A percentile compares a stretch with the other conserved stretches of the same genome.
phyloP scores from a whole-genome alignment of 2,797 vertebrate species.

The Pterois miles region DNA sequence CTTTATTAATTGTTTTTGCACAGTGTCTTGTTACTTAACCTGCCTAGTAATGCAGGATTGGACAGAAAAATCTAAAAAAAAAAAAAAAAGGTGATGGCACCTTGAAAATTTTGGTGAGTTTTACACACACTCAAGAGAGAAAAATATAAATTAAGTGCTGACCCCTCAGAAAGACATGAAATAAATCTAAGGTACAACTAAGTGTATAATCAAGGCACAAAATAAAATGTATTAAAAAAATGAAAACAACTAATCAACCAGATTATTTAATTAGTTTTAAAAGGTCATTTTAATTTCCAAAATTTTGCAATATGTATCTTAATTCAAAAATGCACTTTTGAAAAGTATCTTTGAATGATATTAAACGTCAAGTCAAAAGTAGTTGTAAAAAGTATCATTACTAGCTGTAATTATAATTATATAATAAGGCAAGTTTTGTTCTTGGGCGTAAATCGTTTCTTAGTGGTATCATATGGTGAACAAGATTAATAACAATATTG shows the following conservation, averaged over 20 bases:
- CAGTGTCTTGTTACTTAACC: conserved; percentile 18
- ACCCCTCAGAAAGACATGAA: background rate
- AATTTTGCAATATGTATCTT: background rate
- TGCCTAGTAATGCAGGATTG: background rate
- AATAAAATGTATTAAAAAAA: background rate
- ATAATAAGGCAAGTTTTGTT: background rate
- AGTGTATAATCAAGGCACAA: background rate
- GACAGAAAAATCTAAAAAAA: background rate
- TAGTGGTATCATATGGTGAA: background rate
- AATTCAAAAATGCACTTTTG: background rate
- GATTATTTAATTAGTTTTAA: background rate
- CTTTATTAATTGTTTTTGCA: conserved; percentile 7
- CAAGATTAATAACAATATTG: background rate
- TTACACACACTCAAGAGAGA: background rate
- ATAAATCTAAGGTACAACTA: background rate
- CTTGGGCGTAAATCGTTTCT: background rate
- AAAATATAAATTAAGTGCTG: background rate
- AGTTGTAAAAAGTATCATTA: background rate
- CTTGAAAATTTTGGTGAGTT: background rate
- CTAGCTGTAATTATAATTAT: background rate
- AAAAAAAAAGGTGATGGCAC: fast-evolving
- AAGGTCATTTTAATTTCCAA: background rate
- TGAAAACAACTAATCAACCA: background rate
- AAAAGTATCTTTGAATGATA: background rate
- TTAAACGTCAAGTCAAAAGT: background rate